Conservation (phyloP, 2,113 vertebrate genomes). For the Sarotherodon lohbergeri region DNA sequence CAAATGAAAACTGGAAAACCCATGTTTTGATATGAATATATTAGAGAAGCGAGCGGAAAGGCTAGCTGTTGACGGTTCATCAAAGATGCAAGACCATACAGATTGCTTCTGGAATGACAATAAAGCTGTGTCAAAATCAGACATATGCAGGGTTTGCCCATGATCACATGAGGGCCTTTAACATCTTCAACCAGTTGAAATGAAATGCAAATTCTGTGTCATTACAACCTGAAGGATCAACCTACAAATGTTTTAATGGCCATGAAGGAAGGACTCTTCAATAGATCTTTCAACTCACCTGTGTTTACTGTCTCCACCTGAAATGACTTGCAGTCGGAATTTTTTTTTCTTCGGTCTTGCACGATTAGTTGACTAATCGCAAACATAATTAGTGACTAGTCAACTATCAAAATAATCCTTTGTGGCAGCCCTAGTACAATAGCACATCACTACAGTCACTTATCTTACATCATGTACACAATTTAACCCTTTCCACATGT, state of each 20-base stretch:
- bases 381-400: rapidly evolving
- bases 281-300: too few relatives aligned
- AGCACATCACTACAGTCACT: neutral
- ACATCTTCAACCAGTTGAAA: neutral
- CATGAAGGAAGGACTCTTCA: too few relatives aligned
- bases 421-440: neutral
- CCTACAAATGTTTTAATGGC: too few relatives aligned
- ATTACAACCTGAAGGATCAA: neutral
- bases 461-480: neutral
- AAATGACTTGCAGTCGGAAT: too few relatives aligned
- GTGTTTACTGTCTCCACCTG: too few relatives aligned
- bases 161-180: neutral
- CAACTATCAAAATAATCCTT: neutral
- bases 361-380: rapidly evolving
- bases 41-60: neutral
- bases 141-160: neutral
- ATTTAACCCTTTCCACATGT: neutral
- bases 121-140: neutral
- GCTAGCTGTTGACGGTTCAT: neutral
- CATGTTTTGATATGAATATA: neutral
- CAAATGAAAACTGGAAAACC: neutral
- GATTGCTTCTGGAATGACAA: neutral
- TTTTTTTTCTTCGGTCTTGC: too few relatives aligned
- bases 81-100: neutral
- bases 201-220: neutral